Percentiles rank a stretch among this genome's conserved stretches.
Conservation (phyloP, 2,888 invertebrate genomes). For the Stictocephala bisonia region DNA sequence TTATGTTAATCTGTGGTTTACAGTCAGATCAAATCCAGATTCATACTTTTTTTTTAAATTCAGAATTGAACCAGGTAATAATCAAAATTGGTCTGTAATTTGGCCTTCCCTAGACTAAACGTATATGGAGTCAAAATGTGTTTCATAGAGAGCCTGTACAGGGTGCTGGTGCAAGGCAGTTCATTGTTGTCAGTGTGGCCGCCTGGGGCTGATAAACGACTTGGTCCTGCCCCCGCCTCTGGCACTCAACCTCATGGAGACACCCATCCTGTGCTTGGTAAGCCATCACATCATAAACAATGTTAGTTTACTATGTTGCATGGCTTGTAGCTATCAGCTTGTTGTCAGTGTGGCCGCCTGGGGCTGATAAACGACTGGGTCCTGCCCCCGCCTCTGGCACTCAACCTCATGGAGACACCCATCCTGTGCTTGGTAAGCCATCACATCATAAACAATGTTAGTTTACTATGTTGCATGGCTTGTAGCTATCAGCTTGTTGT, state of each 20-base stretch:
- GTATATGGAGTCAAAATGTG: constrained; percentile 46
- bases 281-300: no score
- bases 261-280: constrained; percentile 74
- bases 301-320: no score
- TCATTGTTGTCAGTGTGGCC: constrained; percentile 89
- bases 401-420: constrained; percentile 79
- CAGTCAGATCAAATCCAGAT: no score
- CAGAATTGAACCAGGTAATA: no score
- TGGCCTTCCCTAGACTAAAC: background rate
- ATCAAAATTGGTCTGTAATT: no score
- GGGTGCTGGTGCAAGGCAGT: constrained; percentile 82
- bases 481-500: no score
- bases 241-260: constrained; percentile 82
- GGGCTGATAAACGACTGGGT: constrained; percentile 84
- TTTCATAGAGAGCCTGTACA: constrained; percentile 62
- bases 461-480: no score
- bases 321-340: no score
- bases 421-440: constrained; percentile 73
- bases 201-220: constrained; percentile 80
- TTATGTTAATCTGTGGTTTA: no score
- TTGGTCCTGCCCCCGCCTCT: constrained; percentile 86
- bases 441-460: no score
- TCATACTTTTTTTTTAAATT: no score
- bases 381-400: constrained; percentile 84
- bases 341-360: constrained; percentile 85